phyloP scores from a whole-genome alignment of 2,797 vertebrate species.

The Gymnothorax reevesii region DNA sequence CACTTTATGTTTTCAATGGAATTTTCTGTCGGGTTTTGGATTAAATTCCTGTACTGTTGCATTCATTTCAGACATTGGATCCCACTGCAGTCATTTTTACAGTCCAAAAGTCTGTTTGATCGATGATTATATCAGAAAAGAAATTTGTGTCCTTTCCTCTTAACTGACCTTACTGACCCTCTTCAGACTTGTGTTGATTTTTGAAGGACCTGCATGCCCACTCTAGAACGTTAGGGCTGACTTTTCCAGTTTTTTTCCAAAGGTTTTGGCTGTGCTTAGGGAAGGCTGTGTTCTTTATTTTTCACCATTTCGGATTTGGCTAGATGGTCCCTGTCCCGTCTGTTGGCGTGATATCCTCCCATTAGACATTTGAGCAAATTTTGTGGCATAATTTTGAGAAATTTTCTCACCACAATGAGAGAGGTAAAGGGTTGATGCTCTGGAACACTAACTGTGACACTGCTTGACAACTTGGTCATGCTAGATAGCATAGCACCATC shows the following conservation, averaged over 20 bases:
- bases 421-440: not conserved
- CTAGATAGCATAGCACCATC: conserved; percentile 39
- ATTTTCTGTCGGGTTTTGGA: not conserved
- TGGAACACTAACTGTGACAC: conserved; percentile 21
- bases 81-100: not conserved
- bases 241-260: not conserved
- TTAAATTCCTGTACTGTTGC: not conserved
- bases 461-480: conserved; percentile 25
- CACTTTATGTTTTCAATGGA: not conserved
- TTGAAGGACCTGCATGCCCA: conserved; percentile 50
- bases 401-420: no score
- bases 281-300: conserved; percentile 10
- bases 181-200: conserved; percentile 12
- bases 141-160: not conserved
- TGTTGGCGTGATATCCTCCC: not conserved
- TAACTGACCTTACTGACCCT: not conserved
- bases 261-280: conserved; percentile 13
- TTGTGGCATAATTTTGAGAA: no score
- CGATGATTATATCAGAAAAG: not conserved
- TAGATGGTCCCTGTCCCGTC: conserved; percentile 29
- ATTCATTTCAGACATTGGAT: not conserved
- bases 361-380: not conserved
- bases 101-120: not conserved
- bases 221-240: conserved; percentile 32
- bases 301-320: conserved; percentile 25